Percentiles rank a stretch among this genome's conserved stretches.
These are phyloP conservation scores for Anoplophora glabripennis DNA, from an alignment of 1,140 invertebrate genomes.

Conservation along the genomic window DNA sequence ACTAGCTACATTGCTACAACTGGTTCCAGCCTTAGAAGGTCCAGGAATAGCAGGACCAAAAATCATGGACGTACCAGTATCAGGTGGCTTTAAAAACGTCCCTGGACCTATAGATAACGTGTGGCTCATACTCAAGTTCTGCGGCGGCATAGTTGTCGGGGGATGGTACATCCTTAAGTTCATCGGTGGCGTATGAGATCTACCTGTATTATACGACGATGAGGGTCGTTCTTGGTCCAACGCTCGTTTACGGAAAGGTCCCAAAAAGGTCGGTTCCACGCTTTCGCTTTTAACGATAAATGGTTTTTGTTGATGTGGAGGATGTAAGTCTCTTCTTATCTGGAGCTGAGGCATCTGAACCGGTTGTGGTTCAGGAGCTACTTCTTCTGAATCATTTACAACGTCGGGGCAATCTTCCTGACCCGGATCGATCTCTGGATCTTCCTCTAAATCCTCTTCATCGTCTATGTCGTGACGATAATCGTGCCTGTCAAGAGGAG, in stretches of 20 bases:
- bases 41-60: slow-evolving; percentile 3
- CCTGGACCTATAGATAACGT: slow-evolving; percentile 20
- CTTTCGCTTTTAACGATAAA: slow-evolving; percentile 49
- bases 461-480: slow-evolving; percentile 33
- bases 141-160: slow-evolving; percentile 9
- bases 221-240: slow-evolving; percentile 39
- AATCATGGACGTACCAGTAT: slow-evolving; percentile 13
- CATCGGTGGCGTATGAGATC: slow-evolving; percentile 33
- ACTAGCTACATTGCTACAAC: slow-evolving; percentile 36
- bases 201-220: slow-evolving; percentile 14
- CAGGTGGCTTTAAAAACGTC: slow-evolving; percentile 36
- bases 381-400: slow-evolving; percentile 44
- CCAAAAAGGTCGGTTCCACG: slow-evolving; percentile 33
- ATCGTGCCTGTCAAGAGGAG: slow-evolving; percentile 50
- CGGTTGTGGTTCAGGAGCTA: slow-evolving; percentile 47
- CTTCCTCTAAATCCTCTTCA: slow-evolving; percentile 51
- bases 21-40: not conserved
- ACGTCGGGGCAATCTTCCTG: slow-evolving; percentile 55
- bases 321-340: slow-evolving; percentile 68
- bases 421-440: slow-evolving; percentile 54
- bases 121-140: slow-evolving; percentile 27
- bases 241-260: slow-evolving; percentile 40
- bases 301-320: slow-evolving; percentile 48
- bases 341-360: slow-evolving; percentile 60
- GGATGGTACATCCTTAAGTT: slow-evolving; percentile 30